Base-by-base conservation (phyloP, 2,113 vertebrate genomes). In the Sisor rabdophorus region DNA sequence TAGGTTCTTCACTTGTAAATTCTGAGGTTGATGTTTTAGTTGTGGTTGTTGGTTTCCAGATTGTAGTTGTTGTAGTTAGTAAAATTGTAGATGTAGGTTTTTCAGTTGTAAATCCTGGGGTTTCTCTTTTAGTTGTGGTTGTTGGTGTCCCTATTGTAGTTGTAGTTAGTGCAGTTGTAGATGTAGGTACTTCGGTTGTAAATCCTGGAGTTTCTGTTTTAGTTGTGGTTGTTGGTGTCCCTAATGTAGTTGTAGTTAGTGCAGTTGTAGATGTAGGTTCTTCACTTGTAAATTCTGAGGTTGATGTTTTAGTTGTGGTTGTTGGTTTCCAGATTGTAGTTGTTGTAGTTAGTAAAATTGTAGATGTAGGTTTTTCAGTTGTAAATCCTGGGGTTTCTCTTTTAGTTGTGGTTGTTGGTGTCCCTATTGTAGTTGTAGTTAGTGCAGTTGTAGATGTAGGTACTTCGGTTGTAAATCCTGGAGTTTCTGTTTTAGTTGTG, bases 1-100 rank as follows among this genome's bases (percentile, higher is more conserved):
- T n/a, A 16, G 58, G 6, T 74, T 22, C 15, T 13, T 32, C 8
- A 26, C 44, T 58, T 26, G 64, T 74, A 40, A 65, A 36, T 28
- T 77, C 52, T 40, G 63, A 47, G n/a, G 78, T 60, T 12, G n/a
- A 54, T 71, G 54, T 50, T 5, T 55, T 26, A 17, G 48, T 52
- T 22, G 59, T 32, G n/a, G 10, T 2, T 2, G 59, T 73, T 48
- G 26, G 22, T 40, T 12, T 52, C 7, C 32, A 3, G 3, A 53
- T 36, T 48, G 78, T 54, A 53, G 52, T 54, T 54, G 16, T 7
- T 19, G 8, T n/a, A n/a, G n/a, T 2, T 2, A 28, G 60, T 64
- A 80, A 68, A 16, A 55, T 40, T 63, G 69, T 68, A 9, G 53
- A 4, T 48, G 16, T 60, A 50, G 40, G 52, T 69, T 60, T 8